Percentiles rank a stretch among this genome's conserved stretches.
Conservation (phyloP, 2,113 vertebrate genomes). For the Dolichallabes microphthalmus region DNA sequence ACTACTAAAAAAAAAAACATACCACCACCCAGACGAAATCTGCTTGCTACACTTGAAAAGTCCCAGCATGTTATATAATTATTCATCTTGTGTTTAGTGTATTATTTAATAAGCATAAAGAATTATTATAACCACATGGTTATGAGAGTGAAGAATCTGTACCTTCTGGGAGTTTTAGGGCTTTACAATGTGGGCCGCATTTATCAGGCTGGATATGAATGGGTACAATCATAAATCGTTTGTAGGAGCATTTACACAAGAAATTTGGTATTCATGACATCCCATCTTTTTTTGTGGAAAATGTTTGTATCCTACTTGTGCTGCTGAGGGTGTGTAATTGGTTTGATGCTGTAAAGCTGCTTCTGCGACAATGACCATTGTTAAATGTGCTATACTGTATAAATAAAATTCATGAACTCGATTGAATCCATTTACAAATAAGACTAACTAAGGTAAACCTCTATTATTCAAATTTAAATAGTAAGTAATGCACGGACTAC, state of each 20-base stretch:
- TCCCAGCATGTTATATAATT: background rate
- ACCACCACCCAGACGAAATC: background rate
- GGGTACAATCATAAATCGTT: background rate
- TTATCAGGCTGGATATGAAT: background rate
- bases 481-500: background rate
- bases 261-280: background rate
- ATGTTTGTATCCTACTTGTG: background rate
- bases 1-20: background rate
- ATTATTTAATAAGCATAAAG: background rate
- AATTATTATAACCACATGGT: slow-evolving; percentile 4
- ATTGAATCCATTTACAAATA: background rate
- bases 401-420: no score
- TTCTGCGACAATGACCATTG: no score
- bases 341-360: no score
- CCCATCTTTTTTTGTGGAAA: background rate
- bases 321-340: background rate
- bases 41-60: background rate
- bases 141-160: background rate
- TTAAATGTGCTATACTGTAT: no score
- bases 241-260: background rate
- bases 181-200: background rate
- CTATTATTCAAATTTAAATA: background rate
- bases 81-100: background rate
- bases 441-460: background rate
- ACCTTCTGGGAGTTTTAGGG: background rate